These are phyloP conservation scores for Euschistus heros DNA, from an alignment of 1,140 invertebrate species.

Conservation along the genomic window DNA sequence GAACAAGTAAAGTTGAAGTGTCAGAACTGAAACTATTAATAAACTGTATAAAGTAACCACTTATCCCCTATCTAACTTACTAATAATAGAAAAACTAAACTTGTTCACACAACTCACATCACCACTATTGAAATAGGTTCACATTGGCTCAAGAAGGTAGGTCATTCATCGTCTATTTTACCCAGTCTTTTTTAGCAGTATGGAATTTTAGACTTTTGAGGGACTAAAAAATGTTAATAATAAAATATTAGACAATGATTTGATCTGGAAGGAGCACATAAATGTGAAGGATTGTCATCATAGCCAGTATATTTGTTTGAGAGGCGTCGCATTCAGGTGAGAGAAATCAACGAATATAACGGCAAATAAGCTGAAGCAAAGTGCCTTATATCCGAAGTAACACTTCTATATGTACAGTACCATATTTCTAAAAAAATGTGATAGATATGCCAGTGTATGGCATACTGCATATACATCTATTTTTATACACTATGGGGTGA, in stretches of 20 bases:
- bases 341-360: conserved; percentile 10
- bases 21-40: too few species aligned
- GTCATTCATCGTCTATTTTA: conserved; percentile 16
- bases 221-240: conserved; percentile 17
- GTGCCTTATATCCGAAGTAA: conserved; percentile 13
- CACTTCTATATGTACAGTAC: conserved; percentile 16
- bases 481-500: conserved; percentile 14
- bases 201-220: conserved; percentile 11
- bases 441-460: conserved; percentile 2
- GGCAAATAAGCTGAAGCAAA: conserved; percentile 4
- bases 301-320: background rate
- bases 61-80: background rate
- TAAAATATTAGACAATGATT: conserved; percentile 18
- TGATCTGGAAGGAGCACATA: conserved; percentile 20
- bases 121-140: conserved; percentile 17
- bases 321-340: conserved; percentile 2
- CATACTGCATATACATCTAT: conserved; percentile 7
- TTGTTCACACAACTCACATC: conserved; percentile 17
- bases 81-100: background rate
- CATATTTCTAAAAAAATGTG: conserved; percentile 15
- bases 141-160: conserved; percentile 17
- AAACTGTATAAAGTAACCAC: too few species aligned
- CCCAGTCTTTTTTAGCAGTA: background rate
- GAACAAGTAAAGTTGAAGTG: too few species aligned
- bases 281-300: conserved; percentile 17